Conservation (phyloP, 1,140 invertebrate species). For the Zaprionus lachaisei region DNA sequence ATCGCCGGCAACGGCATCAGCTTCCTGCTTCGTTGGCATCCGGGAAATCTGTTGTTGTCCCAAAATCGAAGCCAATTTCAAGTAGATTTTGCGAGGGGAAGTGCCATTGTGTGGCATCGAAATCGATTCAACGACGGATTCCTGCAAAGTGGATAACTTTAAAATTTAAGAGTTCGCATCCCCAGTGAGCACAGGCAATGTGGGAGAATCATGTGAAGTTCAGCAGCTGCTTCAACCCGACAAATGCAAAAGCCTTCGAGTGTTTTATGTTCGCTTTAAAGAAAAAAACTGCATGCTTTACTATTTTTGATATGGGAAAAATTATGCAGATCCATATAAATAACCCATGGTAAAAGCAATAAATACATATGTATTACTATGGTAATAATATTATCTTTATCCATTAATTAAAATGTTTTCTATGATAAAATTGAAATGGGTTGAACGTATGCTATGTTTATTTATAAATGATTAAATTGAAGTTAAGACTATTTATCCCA, state of each 20-base stretch:
- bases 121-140: slow-evolving; percentile 54
- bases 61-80: slow-evolving; percentile 38
- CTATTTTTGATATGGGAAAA: background rate
- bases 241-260: background rate
- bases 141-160: slow-evolving; percentile 28
- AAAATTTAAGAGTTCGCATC: slow-evolving; percentile 12
- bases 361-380: too few species aligned
- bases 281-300: background rate
- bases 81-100: slow-evolving; percentile 31
- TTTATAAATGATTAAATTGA: too few species aligned
- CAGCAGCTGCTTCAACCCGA: slow-evolving; percentile 13
- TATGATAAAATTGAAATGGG: too few species aligned
- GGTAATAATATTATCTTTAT: too few species aligned
- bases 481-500: too few species aligned
- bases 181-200: background rate
- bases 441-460: too few species aligned
- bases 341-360: too few species aligned
- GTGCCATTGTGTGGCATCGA: slow-evolving; percentile 58
- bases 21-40: background rate
- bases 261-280: background rate
- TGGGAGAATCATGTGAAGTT: slow-evolving; percentile 8
- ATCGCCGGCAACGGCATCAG: background rate
- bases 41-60: slow-evolving; percentile 44
- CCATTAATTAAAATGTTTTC: too few species aligned
- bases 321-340: background rate